These are phyloP conservation scores for Gambelia wislizenii DNA, from an alignment of 2,797 vertebrate genomes.

Conservation along the genomic window DNA sequence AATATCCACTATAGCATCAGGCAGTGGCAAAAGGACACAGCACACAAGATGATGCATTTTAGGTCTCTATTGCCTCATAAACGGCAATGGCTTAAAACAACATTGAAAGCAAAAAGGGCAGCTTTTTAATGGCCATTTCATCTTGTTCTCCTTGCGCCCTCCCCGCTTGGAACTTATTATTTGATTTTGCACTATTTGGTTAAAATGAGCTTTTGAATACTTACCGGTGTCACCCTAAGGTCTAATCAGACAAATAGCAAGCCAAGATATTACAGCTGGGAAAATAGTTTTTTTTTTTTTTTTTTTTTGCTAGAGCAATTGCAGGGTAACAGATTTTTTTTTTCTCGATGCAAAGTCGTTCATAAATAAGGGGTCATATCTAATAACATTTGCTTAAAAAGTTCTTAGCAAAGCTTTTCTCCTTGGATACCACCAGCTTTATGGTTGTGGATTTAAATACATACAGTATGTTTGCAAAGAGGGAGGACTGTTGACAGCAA, in stretches of 20 bases:
- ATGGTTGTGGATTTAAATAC: constrained; percentile 67
- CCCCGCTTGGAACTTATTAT: constrained; percentile 48
- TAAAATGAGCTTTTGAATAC: constrained; percentile 70
- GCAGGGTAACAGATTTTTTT: constrained; percentile 44
- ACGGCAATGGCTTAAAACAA: constrained; percentile 75
- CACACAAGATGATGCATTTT: constrained; percentile 70
- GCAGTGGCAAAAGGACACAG: constrained; percentile 60
- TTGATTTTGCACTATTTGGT: constrained; percentile 67
- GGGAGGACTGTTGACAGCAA: constrained; percentile 48
- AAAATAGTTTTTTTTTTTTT: constrained; percentile 55
- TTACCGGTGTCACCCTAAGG: constrained; percentile 63
- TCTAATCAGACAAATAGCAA: constrained; percentile 71
- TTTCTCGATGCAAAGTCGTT: constrained; percentile 33
- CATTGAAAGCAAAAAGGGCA: constrained; percentile 74
- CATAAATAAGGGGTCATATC: constrained; percentile 72
- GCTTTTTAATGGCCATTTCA: constrained; percentile 71
- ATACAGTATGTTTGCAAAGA: constrained; percentile 6
- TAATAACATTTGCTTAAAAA: constrained; percentile 76
- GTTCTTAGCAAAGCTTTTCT: constrained; percentile 69
- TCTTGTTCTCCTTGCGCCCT: constrained; percentile 30
- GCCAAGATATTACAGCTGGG: constrained; percentile 40
- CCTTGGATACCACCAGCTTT: constrained; percentile 55
- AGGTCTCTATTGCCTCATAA: constrained; percentile 75
- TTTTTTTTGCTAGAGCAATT: constrained; percentile 48
- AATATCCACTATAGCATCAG: constrained; percentile 47